Conservation (phyloP, 2,113 vertebrate genomes). For the Smithornis capensis region DNA sequence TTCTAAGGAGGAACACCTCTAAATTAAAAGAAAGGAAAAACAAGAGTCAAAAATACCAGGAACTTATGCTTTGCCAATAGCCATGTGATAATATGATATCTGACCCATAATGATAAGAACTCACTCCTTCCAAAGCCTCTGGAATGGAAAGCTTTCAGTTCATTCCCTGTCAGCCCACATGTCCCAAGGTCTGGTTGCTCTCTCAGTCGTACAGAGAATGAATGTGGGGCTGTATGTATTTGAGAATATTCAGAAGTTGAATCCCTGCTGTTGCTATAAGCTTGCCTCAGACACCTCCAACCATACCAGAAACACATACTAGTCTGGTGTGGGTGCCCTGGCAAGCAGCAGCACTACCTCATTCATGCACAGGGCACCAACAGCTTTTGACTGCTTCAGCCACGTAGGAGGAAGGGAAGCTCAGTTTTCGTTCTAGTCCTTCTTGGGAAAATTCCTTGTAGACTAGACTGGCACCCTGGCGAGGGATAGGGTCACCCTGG, state of each 20-base stretch:
- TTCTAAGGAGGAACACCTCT: background rate
- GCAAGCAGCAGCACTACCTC: background rate
- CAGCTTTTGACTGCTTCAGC: background rate
- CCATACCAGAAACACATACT: fast-evolving
- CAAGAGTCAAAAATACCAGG: background rate
- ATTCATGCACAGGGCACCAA: background rate
- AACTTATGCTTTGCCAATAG: background rate
- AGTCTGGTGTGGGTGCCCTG: background rate
- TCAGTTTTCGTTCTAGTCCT: background rate
- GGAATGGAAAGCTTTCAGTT: background rate
- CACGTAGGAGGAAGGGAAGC: background rate
- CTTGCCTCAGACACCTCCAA: background rate
- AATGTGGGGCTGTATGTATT: background rate
- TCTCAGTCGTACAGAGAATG: background rate
- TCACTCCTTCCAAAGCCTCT: background rate
- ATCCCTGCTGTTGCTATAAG: background rate
- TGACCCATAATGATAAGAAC: background rate
- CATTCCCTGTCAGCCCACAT: background rate
- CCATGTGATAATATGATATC: too few relatives aligned
- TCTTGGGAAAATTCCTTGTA: background rate
- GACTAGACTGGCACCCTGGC: fast-evolving
- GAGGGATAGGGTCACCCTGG: background rate
- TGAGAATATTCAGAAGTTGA: background rate
- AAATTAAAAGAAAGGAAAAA: background rate
- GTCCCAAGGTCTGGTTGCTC: background rate